Conservation (phyloP, 2,113 vertebrate species). For the Malurus elegans region DNA sequence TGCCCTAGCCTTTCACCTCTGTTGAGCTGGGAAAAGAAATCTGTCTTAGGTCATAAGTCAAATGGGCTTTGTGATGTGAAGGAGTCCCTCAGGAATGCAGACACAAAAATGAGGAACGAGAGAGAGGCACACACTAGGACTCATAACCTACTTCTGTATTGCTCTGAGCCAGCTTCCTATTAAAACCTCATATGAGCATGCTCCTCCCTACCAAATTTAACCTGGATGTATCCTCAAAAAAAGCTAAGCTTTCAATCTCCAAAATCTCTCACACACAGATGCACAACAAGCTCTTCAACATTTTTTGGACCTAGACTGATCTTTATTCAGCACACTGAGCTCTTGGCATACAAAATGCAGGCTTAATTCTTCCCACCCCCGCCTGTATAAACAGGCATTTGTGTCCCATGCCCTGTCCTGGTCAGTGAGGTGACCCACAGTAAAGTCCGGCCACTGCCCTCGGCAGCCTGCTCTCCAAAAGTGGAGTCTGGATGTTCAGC, state of each 20-base stretch:
- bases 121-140: neutral
- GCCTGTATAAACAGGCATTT: neutral
- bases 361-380: neutral
- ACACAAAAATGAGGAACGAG: constrained; percentile 7
- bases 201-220: neutral
- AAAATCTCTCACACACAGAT: neutral
- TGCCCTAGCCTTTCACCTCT: constrained; percentile 18
- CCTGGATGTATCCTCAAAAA: neutral
- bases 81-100: neutral
- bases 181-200: neutral
- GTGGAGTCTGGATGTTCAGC: neutral
- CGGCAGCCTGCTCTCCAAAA: neutral
- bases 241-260: neutral
- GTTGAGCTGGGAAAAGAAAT: neutral
- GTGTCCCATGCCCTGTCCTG: accelerated
- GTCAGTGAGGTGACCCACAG: neutral
- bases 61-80: neutral
- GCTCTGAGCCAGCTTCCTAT: neutral
- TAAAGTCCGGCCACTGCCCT: neutral
- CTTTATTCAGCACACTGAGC: neutral
- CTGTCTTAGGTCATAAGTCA: constrained; percentile 4
- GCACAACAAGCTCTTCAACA: neutral
- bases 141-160: neutral
- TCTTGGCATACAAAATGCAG: neutral
- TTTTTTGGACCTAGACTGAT: neutral